Evolutionary conservation across 2,797 vertebrate species (phyloP), one percentile per base, ranked within the genome.

Genomic region (Enteromius thamalakanensis): DNA sequence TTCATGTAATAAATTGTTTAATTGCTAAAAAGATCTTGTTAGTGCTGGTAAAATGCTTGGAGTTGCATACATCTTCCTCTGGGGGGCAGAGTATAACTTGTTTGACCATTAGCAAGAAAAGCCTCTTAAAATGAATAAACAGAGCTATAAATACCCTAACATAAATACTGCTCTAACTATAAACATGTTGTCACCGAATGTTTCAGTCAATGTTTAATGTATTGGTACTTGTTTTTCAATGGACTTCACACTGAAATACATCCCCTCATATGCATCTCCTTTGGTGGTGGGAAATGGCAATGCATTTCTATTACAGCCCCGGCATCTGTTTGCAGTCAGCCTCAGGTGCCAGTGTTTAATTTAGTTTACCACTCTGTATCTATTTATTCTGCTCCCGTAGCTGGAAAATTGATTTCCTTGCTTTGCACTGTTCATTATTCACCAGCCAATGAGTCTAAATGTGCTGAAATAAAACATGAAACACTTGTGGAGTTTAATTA

Each of bases 331-430:
- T 90, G 89, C 84, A 84, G 70, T 71, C 76, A 85, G 90, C 89
- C 89, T 91, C 89, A 90, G 89, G 89, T 91, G 89, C 87, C 89
- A 87, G 88, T 88, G 88, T 90, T 91, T 92, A 91, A 92, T 90
- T 92, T 91, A 90, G 89, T 90, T 95, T 94, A 94, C 93, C 82
- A 93, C 91, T 91, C 90, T 91, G 89, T 90, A 91, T 93, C 93
- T 91, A 92, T 94, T 95, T 94, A 94, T 94, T 94, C 94, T 93
- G 94, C 94, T 94, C 91, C 94, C 91, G 88, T 94, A 93, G 94
- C 93, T 95, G 94, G 93, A 95, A 95, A 95, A 95, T 93, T 94
- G 94, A 95, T 94, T 95, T 94, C 83, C 93, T 90, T 90, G 92
- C 92, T 92, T 91, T 92, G 91, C 91, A 91, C 89, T 91, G 76